Conservation (phyloP, 2,113 vertebrate species). For the Opisthocomus hoazin region DNA sequence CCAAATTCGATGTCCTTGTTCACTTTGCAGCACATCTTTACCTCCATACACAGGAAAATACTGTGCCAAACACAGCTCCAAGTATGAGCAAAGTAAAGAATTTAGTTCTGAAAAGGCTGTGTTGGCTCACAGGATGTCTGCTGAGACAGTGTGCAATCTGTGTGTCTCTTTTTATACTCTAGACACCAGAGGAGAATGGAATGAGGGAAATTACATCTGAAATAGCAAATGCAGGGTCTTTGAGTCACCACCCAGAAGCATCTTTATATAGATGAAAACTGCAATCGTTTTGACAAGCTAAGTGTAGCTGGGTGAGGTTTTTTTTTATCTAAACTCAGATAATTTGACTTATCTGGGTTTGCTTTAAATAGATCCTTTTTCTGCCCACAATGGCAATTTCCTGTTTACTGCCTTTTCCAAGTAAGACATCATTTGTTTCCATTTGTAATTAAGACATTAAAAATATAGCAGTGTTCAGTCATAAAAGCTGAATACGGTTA, state of each 20-base stretch:
- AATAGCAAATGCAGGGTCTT: conserved; percentile 49
- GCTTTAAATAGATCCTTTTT: conserved; percentile 41
- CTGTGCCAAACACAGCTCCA: not conserved
- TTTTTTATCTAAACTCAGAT: no score
- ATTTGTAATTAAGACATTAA: conserved; percentile 33
- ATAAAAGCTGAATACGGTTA: not conserved
- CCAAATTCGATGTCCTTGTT: not conserved
- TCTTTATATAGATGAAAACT: conserved; percentile 61
- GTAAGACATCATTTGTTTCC: not conserved
- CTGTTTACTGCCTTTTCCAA: conserved; percentile 19
- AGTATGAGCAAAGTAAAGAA: not conserved
- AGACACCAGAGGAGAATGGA: conserved; percentile 38
- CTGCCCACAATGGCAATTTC: not conserved
- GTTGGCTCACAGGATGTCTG: conserved; percentile 16
- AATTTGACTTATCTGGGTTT: conserved; percentile 53
- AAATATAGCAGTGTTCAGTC: not conserved
- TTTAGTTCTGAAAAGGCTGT: conserved; percentile 2
- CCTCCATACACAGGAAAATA: not conserved
- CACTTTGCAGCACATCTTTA: not conserved
- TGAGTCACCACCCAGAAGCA: conserved; percentile 59
- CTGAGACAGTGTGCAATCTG: not conserved
- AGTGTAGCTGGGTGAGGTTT: not conserved
- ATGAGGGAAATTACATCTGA: conserved; percentile 54
- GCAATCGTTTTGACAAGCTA: conserved; percentile 41
- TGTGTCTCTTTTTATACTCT: conserved; percentile 28